Evolutionary conservation across 2,113 vertebrate genomes (phyloP).

Genomic region (Opisthocomus hoazin): DNA sequence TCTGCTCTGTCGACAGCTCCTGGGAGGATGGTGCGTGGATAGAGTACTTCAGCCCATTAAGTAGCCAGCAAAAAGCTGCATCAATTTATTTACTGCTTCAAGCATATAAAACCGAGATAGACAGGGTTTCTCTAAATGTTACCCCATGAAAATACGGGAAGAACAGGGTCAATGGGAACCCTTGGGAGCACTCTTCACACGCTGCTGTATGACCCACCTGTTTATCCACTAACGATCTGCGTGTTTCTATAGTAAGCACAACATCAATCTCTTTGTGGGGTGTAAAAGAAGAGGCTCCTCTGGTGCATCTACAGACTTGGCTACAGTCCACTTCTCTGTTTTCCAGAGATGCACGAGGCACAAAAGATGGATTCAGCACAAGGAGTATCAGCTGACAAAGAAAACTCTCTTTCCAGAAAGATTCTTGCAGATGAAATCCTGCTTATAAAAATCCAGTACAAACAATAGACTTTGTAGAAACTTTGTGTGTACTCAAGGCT

Average conservation of each 20-base stretch:
- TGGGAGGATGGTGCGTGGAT: neutral
- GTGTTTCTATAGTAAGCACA: neutral
- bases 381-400: neutral
- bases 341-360: neutral
- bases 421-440: neutral
- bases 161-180: neutral
- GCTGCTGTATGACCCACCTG: neutral
- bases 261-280: neutral
- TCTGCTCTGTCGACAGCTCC: slow-evolving; percentile 2
- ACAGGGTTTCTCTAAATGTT: neutral
- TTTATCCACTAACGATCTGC: neutral
- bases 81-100: slow-evolving; percentile 21
- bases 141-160: neutral
- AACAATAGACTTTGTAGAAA: neutral
- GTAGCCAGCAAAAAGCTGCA: neutral
- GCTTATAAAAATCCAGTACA: neutral
- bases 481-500: neutral
- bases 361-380: neutral
- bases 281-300: neutral
- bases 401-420: neutral
- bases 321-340: neutral
- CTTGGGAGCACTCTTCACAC: accelerated
- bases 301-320: neutral
- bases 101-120: neutral
- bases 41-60: neutral